Evolutionary conservation across 2,797 vertebrate species (phyloP).

Genomic region (Dicrostonyx torquatus): DNA sequence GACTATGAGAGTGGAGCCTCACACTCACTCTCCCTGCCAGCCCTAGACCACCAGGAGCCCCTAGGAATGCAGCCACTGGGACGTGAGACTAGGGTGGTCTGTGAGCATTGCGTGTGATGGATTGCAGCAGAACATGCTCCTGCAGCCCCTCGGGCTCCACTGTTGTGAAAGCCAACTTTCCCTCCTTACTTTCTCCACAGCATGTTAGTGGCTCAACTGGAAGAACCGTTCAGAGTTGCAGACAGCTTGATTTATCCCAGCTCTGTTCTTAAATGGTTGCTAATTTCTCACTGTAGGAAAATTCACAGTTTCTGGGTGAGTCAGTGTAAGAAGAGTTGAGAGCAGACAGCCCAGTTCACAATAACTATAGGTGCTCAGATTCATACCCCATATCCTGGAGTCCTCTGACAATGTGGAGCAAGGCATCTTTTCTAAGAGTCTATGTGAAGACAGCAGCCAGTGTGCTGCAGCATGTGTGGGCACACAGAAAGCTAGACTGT

Average conservation of each 20-base stretch:
- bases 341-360: conserved; percentile 29
- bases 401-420: not conserved
- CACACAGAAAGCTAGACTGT: not conserved
- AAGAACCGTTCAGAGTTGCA: conserved; percentile 66
- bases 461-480: no score
- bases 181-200: conserved; percentile 33
- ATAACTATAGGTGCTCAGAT: not conserved
- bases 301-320: conserved; percentile 61
- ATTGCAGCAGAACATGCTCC: conserved; percentile 57
- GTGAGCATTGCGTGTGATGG: conserved; percentile 28
- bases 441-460: not conserved
- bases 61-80: conserved; percentile 28
- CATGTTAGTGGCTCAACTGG: conserved; percentile 64
- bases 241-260: conserved; percentile 79
- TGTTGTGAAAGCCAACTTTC: conserved; percentile 48
- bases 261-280: conserved; percentile 74
- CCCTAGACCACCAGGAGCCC: not conserved
- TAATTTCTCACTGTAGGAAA: conserved; percentile 77
- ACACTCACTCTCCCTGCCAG: not conserved
- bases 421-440: not conserved
- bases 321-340: conserved; percentile 34
- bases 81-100: conserved; percentile 35
- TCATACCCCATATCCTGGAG: not conserved
- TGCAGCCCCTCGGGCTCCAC: conserved; percentile 26
- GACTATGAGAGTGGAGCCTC: not conserved